Percentiles rank a stretch among this genome's conserved stretches.
These are phyloP conservation scores for Neodiprion fabricii DNA, from an alignment of 1,140 invertebrate species.

Conservation along the genomic window DNA sequence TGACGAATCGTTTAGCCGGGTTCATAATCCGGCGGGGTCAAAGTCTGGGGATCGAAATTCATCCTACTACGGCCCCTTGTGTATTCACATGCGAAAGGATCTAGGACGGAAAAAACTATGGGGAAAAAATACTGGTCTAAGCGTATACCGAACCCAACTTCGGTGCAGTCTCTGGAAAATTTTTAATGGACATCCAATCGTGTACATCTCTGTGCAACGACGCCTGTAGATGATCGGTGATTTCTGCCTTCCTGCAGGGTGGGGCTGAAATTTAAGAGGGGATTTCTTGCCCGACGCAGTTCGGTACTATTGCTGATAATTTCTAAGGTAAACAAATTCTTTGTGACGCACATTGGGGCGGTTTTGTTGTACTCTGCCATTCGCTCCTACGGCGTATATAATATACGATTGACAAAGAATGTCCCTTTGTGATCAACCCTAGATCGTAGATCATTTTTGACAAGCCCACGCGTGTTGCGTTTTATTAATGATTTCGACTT, in stretches of 20 bases:
- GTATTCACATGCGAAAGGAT: background rate
- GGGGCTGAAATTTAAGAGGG: too few species aligned
- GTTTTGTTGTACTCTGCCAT: background rate
- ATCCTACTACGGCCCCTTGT: background rate
- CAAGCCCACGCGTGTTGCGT: background rate
- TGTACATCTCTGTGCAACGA: background rate
- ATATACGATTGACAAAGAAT: background rate
- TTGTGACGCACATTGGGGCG: background rate
- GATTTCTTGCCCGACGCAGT: background rate
- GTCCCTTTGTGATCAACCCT: constrained; percentile 14
- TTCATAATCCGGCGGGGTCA: background rate
- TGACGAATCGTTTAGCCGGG: constrained; percentile 7
- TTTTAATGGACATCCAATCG: background rate
- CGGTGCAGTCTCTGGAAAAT: background rate
- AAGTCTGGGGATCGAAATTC: background rate
- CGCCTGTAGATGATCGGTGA: too few species aligned
- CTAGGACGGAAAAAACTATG: background rate
- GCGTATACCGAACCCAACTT: background rate
- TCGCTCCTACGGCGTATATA: background rate
- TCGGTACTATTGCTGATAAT: constrained; percentile 30
- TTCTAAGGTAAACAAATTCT: constrained; percentile 34
- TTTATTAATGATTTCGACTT: background rate
- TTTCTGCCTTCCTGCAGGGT: too few species aligned
- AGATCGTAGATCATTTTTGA: constrained; percentile 12
- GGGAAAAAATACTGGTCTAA: background rate